Percentiles rank a stretch among this genome's conserved stretches.
Evolutionary conservation across 2,113 vertebrate species (phyloP).

Genomic region (Pedetes capensis): DNA sequence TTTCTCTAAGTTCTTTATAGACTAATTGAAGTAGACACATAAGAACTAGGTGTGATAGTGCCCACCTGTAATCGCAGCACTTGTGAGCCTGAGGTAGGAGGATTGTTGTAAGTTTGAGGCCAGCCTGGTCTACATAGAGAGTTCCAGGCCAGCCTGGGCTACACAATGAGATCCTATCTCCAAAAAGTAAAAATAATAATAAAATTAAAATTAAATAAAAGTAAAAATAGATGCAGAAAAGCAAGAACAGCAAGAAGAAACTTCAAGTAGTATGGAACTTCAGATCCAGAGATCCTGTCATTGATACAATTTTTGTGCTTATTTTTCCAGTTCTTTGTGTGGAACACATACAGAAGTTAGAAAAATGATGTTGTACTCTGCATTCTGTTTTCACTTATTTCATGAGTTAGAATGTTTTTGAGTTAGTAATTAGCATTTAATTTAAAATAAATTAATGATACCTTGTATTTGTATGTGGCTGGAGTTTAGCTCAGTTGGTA

Average conservation of each 20-base stretch:
- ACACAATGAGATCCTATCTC: too few relatives aligned
- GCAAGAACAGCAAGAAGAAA: neutral
- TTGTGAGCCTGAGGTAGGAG: too few relatives aligned
- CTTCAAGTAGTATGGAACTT: neutral
- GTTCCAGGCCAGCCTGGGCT: too few relatives aligned
- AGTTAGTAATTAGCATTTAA: constrained; percentile 8
- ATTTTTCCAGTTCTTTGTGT: neutral
- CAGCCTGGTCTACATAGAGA: too few relatives aligned
- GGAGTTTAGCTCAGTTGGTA: too few relatives aligned
- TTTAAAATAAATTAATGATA: constrained; percentile 16
- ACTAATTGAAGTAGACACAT: neutral
- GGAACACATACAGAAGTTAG: neutral
- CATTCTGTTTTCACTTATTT: neutral
- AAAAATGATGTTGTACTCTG: neutral
- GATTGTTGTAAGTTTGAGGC: too few relatives aligned
- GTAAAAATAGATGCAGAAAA: too few relatives aligned
- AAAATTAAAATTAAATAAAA: too few relatives aligned
- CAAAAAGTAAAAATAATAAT: too few relatives aligned
- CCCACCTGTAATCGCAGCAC: too few relatives aligned
- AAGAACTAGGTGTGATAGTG: too few relatives aligned
- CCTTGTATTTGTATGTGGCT: too few relatives aligned
- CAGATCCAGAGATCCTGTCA: neutral
- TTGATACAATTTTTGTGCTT: neutral
- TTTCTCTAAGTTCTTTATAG: constrained; percentile 4
- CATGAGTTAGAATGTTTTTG: constrained; percentile 6